phyloP scores from a whole-genome alignment of 2,113 vertebrate species.

The Platysternon megacephalum region DNA sequence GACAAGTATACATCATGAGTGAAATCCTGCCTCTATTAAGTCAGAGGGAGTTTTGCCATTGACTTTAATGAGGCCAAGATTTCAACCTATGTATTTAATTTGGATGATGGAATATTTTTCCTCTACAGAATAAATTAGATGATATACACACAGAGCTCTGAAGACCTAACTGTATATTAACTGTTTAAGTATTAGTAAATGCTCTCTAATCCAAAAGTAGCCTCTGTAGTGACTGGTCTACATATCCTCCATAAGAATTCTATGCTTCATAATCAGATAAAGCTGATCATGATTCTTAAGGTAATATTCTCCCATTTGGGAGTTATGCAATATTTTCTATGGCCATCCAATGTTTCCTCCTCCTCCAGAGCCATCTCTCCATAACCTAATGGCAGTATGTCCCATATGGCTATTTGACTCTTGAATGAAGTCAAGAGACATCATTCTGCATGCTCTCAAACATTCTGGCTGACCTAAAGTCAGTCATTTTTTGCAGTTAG shows the following conservation, averaged over 20 bases:
- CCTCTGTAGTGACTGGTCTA: not conserved
- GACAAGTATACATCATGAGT: not conserved
- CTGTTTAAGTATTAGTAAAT: not conserved
- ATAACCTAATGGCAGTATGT: not conserved
- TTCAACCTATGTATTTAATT: not conserved
- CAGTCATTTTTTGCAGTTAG: rapidly evolving
- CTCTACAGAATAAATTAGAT: not conserved
- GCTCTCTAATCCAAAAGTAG: not conserved
- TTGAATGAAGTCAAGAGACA: not conserved
- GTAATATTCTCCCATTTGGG: not conserved
- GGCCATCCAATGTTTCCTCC: not conserved
- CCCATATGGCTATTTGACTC: not conserved
- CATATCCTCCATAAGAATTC: not conserved
- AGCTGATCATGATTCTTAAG: not conserved
- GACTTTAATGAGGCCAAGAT: not conserved
- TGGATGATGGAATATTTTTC: not conserved
- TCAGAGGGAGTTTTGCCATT: not conserved
- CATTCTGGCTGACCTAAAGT: not conserved
- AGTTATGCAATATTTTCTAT: not conserved
- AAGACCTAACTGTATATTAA: not conserved
- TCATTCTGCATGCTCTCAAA: not conserved
- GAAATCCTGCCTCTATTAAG: not conserved
- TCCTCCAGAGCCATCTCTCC: not conserved
- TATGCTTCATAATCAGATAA: not conserved
- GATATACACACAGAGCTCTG: not conserved